These are phyloP conservation scores for Pangasius larnaudii DNA, from an alignment of 2,797 vertebrate species.

Conservation along the genomic window DNA sequence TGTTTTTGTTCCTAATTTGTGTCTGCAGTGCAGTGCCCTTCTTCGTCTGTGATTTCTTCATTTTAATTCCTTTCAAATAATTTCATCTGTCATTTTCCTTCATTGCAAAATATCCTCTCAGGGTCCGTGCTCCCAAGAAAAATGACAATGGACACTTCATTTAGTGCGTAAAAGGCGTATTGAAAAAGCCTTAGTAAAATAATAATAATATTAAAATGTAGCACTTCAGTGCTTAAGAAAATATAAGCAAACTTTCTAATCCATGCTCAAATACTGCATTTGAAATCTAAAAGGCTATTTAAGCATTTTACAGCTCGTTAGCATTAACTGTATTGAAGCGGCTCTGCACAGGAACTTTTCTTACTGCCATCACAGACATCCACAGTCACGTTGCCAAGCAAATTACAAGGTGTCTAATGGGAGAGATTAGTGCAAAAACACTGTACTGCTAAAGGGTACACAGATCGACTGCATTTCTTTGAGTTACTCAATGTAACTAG, in stretches of 20 bases:
- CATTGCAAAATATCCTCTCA: conserved; percentile 17
- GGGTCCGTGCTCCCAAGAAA: neutral
- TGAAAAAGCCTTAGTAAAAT: neutral
- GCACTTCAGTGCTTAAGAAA: neutral
- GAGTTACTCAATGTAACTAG: neutral
- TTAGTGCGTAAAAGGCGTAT: neutral
- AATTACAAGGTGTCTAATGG: neutral
- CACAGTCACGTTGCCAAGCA: too few relatives aligned
- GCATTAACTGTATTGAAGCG: neutral
- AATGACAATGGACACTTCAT: neutral
- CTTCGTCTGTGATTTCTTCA: conserved; percentile 1
- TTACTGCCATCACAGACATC: neutral
- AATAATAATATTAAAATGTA: neutral
- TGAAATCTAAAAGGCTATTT: neutral
- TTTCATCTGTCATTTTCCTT: neutral
- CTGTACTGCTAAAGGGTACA: too few relatives aligned
- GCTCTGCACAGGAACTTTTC: neutral
- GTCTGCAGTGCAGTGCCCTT: neutral
- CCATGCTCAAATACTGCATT: neutral
- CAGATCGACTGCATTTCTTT: neutral
- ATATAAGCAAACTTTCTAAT: neutral
- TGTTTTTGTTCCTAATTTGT: neutral
- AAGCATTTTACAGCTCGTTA: neutral
- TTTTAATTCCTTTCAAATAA: conserved; percentile 2
- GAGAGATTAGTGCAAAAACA: neutral